Conservation (phyloP, 2,888 invertebrate species). For the Aphodius sticticus region DNA sequence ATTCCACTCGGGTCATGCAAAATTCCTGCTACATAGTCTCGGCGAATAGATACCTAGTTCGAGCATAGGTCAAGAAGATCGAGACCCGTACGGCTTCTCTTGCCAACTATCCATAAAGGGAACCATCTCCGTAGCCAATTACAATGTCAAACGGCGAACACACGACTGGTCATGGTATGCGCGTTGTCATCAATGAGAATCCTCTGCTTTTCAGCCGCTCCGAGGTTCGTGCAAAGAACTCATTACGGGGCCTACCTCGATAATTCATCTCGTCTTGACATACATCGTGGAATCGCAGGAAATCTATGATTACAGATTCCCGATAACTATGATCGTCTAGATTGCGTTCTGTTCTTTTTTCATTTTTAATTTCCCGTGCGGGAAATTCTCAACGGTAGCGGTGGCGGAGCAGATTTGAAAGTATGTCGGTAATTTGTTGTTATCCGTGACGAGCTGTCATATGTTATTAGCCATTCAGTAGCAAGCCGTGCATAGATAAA, state of each 20-base stretch:
- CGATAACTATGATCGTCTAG: not conserved
- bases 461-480: not conserved
- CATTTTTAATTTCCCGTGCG: not conserved
- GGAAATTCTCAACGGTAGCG: not conserved
- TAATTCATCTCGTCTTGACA: not conserved
- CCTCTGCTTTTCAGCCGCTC: not conserved
- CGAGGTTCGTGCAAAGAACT: not conserved
- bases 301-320: not conserved
- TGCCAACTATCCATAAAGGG: not conserved
- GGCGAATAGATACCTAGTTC: not conserved
- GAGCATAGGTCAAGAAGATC: not conserved
- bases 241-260: not conserved
- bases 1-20: not conserved
- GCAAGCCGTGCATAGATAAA: conserved; percentile 4
- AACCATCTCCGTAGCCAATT: not conserved
- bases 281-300: not conserved
- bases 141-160: not conserved
- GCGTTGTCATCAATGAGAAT: not conserved
- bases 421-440: not conserved
- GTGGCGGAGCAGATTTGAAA: not conserved
- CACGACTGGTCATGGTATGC: not conserved
- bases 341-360: not conserved
- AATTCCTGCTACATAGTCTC: not conserved
- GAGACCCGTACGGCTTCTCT: not conserved
- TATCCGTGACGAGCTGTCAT: conserved; percentile 4